Conservation (phyloP, 2,888 invertebrate genomes). For the Eilema caniola region DNA sequence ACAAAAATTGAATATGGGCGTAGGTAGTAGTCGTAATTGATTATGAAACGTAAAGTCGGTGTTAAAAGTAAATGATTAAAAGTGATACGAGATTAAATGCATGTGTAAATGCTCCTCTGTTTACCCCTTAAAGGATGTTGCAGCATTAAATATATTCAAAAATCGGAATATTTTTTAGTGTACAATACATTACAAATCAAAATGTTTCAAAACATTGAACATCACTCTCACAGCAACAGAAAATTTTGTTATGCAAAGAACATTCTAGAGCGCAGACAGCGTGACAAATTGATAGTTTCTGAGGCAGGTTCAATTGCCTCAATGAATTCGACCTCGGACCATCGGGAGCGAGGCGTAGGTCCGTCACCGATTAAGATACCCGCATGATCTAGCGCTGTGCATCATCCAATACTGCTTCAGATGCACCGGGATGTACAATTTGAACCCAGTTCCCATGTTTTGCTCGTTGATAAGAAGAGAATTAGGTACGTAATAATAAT, state of each 20-base stretch:
- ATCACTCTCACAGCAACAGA: background rate
- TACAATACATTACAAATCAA: too few species aligned
- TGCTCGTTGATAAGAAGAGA: background rate
- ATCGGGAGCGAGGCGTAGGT: slow-evolving; percentile 39
- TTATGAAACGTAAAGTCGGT: too few species aligned
- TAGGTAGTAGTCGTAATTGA: too few species aligned
- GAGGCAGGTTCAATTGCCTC: slow-evolving; percentile 71
- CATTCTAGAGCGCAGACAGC: slow-evolving; percentile 33
- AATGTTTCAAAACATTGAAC: too few species aligned
- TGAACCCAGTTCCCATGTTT: slow-evolving; percentile 39
- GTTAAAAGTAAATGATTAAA: too few species aligned
- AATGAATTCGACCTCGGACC: slow-evolving; percentile 77
- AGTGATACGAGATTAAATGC: too few species aligned
- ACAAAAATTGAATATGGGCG: too few species aligned
- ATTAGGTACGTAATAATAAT: background rate
- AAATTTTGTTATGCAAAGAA: slow-evolving; percentile 36
- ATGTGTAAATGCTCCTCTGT: too few species aligned
- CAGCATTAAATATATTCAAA: too few species aligned
- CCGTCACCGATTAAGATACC: slow-evolving; percentile 44
- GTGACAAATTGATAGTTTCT: slow-evolving; percentile 56
- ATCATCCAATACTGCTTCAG: slow-evolving; percentile 45
- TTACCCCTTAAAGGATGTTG: too few species aligned
- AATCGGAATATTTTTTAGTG: too few species aligned
- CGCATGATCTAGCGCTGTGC: slow-evolving; percentile 44
- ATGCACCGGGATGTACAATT: slow-evolving; percentile 38